These are phyloP conservation scores for Cydia strobilella DNA, from an alignment of 1,140 invertebrate species.

Conservation along the genomic window DNA sequence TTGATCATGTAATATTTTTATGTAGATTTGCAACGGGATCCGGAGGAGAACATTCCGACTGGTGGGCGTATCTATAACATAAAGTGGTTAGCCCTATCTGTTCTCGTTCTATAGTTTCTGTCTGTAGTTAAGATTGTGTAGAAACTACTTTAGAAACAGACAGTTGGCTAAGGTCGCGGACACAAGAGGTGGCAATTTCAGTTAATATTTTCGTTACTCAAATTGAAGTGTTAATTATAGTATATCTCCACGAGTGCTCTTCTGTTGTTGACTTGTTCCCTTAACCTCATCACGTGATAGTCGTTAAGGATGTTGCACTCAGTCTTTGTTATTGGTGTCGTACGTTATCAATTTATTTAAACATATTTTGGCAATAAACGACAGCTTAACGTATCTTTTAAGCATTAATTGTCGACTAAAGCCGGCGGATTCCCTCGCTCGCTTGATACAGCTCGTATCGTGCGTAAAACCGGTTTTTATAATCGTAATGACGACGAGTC, in stretches of 20 bases:
- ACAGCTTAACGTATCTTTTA: slow-evolving; percentile 28
- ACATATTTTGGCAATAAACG: slow-evolving; percentile 30
- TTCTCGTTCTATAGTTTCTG: neutral
- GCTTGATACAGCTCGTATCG: slow-evolving; percentile 26
- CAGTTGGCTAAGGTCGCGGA: slow-evolving; percentile 25
- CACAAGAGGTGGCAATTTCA: neutral
- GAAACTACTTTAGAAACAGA: neutral
- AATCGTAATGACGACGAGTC: slow-evolving; percentile 27
- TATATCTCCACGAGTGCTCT: neutral
- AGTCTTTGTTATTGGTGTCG: neutral
- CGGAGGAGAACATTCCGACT: neutral
- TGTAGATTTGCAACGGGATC: neutral
- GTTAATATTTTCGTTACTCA: slow-evolving; percentile 5
- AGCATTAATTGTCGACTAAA: slow-evolving; percentile 23
- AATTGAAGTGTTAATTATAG: neutral
- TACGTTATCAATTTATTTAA: slow-evolving; percentile 8
- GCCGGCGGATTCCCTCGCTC: slow-evolving; percentile 21
- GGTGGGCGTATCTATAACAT: neutral
- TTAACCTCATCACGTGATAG: neutral
- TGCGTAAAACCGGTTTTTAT: slow-evolving; percentile 30
- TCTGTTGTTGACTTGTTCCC: neutral
- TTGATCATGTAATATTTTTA: no score
- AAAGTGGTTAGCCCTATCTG: neutral
- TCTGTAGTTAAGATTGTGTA: neutral
- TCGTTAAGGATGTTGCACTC: no score